Evolutionary conservation across 2,888 invertebrate species (phyloP).

Genomic region (Synergus laeviventris): DNA sequence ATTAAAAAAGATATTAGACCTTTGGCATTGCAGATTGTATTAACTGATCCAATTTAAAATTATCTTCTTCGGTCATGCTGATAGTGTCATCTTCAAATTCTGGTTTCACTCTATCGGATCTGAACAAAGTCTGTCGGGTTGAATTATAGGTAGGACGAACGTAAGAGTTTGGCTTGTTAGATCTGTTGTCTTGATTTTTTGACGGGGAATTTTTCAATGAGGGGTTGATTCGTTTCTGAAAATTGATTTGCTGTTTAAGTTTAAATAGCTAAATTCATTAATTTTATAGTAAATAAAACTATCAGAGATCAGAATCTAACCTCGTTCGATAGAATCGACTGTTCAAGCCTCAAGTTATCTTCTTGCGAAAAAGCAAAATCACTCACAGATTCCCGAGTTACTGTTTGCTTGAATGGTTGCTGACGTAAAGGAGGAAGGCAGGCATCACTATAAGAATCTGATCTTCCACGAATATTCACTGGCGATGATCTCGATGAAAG

Average conservation of each 20-base stretch:
- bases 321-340: constrained; percentile 82
- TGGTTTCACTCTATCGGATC: constrained; percentile 66
- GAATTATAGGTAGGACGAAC: background rate
- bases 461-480: constrained; percentile 14
- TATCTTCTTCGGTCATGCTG: constrained; percentile 78
- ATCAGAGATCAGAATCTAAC: constrained; percentile 55
- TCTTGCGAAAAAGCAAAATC: constrained; percentile 74
- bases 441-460: constrained; percentile 4
- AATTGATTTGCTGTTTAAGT: background rate
- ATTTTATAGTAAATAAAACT: background rate
- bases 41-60: constrained; percentile 82
- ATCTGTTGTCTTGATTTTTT: constrained; percentile 15
- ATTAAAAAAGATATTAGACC: constrained; percentile 65
- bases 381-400: constrained; percentile 5
- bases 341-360: constrained; percentile 81
- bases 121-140: constrained; percentile 54
- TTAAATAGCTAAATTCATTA: background rate
- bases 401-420: background rate
- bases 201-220: constrained; percentile 29
- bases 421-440: constrained; percentile 28
- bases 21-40: constrained; percentile 82
- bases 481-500: constrained; percentile 31
- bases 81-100: constrained; percentile 80
- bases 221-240: constrained; percentile 21
- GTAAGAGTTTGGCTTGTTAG: constrained; percentile 40